phyloP scores from a whole-genome alignment of 2,113 vertebrate genomes.

The Epinephelus cyanopodus region DNA sequence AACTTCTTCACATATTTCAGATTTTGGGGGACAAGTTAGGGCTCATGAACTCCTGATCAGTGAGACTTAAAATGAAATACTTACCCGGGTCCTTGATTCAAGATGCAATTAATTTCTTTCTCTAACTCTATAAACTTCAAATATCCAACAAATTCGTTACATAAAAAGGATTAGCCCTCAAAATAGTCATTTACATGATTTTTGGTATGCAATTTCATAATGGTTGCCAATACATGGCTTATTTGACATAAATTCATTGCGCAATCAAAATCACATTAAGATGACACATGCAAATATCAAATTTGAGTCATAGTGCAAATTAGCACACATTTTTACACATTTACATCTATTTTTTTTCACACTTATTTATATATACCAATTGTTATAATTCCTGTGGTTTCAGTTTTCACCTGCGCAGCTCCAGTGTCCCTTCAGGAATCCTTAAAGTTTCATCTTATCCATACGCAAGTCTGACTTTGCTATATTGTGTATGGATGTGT shows the following conservation, averaged over 20 bases:
- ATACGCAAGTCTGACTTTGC: conserved; percentile 41
- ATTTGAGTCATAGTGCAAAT: neutral
- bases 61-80: neutral
- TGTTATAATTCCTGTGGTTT: neutral
- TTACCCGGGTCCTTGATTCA: neutral
- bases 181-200: neutral
- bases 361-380: neutral
- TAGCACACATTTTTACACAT: neutral
- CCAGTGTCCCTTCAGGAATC: neutral
- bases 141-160: neutral
- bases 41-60: neutral
- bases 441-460: conserved; percentile 16
- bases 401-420: neutral
- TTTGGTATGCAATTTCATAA: neutral
- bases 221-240: neutral
- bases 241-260: neutral
- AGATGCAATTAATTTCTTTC: neutral
- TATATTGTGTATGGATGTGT: conserved; percentile 51
- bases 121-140: neutral
- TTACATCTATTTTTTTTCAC: neutral
- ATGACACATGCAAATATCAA: neutral
- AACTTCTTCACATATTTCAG: neutral
- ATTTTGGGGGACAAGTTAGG: neutral
- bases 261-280: neutral
- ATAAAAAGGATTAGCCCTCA: neutral